phyloP scores from a whole-genome alignment of 2,888 invertebrate genomes.

The Protula sp. region DNA sequence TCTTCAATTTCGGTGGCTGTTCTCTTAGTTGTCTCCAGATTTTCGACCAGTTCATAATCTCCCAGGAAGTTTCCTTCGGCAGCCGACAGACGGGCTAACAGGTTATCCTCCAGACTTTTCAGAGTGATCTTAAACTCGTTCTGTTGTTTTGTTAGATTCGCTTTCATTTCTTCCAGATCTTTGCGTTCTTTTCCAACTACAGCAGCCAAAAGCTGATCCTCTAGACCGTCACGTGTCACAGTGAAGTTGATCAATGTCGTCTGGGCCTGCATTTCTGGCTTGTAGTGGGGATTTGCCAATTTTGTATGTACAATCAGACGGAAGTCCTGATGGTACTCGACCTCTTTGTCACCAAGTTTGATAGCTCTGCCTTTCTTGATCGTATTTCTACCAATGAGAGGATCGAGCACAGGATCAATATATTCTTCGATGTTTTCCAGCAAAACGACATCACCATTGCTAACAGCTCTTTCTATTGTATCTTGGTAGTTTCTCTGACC shows the following conservation, averaged over 20 bases:
- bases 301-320: constrained; percentile 88
- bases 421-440: constrained; percentile 90
- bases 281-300: constrained; percentile 93
- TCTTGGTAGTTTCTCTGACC: constrained; percentile 91
- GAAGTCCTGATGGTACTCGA: constrained; percentile 84
- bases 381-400: constrained; percentile 80
- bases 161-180: constrained; percentile 89
- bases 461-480: constrained; percentile 70
- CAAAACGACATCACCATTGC: constrained; percentile 73
- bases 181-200: constrained; percentile 95
- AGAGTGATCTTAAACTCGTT: constrained; percentile 94
- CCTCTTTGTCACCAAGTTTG: constrained; percentile 91
- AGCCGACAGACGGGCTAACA: constrained; percentile 81
- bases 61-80: constrained; percentile 90
- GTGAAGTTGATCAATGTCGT: constrained; percentile 95
- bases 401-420: constrained; percentile 88
- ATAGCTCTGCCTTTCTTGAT: constrained; percentile 94
- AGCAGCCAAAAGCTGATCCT: constrained; percentile 91
- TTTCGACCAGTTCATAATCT: constrained; percentile 93
- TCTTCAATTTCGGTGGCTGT: constrained; percentile 91
- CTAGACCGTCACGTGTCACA: constrained; percentile 89
- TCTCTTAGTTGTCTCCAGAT: constrained; percentile 89
- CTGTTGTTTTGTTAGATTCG: constrained; percentile 81
- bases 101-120: constrained; percentile 85
- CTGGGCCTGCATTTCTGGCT: constrained; percentile 97